Evolutionary conservation across 2,888 invertebrate species (phyloP).

Genomic region (Caenorhabditis macrosperma): DNA sequence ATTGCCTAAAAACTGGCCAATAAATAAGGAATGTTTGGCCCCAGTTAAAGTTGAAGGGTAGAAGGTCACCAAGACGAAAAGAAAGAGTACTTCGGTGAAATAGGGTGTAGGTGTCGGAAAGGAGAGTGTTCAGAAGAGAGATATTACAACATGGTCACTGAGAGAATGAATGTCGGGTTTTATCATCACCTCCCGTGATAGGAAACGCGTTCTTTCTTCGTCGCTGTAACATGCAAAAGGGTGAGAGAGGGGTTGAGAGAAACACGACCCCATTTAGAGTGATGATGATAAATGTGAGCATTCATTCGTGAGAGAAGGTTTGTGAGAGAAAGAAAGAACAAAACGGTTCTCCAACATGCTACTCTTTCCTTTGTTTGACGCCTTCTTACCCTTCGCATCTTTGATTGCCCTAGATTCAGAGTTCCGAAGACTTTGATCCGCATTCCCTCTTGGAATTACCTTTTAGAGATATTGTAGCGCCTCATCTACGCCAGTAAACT

Average conservation of each 20-base stretch:
- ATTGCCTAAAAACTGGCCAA: conserved; percentile 42
- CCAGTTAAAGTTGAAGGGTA: conserved; percentile 34
- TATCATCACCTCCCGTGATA: too few relatives aligned
- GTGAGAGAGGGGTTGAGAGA: neutral
- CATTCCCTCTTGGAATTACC: conserved; percentile 2
- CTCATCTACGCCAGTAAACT: conserved; percentile 51
- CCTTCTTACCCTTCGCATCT: conserved; percentile 16
- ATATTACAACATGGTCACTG: neutral
- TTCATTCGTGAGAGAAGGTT: too few relatives aligned
- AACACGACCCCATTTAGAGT: too few relatives aligned
- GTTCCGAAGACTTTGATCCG: conserved; percentile 20
- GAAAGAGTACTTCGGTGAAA: conserved; percentile 25
- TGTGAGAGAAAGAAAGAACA: too few relatives aligned
- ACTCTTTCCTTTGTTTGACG: conserved; percentile 21
- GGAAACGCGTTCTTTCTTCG: too few relatives aligned
- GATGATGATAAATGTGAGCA: too few relatives aligned
- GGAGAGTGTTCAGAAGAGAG: conserved; percentile 1
- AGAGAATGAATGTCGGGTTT: neutral
- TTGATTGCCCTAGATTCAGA: conserved; percentile 13
- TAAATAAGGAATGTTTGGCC: neutral
- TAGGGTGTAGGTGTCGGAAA: conserved; percentile 9
- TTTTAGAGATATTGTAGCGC: neutral
- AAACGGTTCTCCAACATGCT: too few relatives aligned
- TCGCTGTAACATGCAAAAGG: conserved; percentile 7
- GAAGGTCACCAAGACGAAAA: conserved; percentile 44